phyloP scores from a whole-genome alignment of 2,797 vertebrate genomes.

The Mus caroli region DNA sequence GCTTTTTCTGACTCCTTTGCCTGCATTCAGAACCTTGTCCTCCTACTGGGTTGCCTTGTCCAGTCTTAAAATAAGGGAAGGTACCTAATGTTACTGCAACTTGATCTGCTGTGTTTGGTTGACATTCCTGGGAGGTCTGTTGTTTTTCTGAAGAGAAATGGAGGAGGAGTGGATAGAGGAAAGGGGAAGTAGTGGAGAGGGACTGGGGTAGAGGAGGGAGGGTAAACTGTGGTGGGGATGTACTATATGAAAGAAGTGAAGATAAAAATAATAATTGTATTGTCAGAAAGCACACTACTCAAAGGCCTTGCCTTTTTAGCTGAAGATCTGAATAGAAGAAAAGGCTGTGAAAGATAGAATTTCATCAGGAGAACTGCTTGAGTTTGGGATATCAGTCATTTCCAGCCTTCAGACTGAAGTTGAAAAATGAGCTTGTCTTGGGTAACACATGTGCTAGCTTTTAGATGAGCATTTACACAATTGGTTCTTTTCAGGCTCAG shows the following conservation, averaged over 20 bases:
- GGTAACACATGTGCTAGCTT: background rate
- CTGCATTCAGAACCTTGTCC: background rate
- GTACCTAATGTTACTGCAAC: background rate
- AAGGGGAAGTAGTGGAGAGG: background rate
- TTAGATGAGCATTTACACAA: background rate
- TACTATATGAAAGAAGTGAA: background rate
- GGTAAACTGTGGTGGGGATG: background rate
- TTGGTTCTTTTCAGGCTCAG: background rate
- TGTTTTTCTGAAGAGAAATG: background rate
- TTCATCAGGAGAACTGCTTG: background rate
- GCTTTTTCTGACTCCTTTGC: background rate
- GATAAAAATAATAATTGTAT: background rate
- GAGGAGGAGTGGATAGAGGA: background rate
- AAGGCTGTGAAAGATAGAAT: background rate
- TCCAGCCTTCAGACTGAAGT: background rate
- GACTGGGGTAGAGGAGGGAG: background rate
- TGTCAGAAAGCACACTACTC: background rate
- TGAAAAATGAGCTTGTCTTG: background rate
- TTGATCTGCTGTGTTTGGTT: background rate
- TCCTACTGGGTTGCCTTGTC: background rate
- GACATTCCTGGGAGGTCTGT: background rate
- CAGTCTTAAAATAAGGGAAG: background rate
- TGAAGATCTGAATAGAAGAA: slow-evolving; percentile 19
- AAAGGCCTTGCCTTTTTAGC: background rate
- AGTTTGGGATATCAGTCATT: background rate